Evolutionary conservation across 2,888 invertebrate species (phyloP).

Genomic region (Carcina quercana): DNA sequence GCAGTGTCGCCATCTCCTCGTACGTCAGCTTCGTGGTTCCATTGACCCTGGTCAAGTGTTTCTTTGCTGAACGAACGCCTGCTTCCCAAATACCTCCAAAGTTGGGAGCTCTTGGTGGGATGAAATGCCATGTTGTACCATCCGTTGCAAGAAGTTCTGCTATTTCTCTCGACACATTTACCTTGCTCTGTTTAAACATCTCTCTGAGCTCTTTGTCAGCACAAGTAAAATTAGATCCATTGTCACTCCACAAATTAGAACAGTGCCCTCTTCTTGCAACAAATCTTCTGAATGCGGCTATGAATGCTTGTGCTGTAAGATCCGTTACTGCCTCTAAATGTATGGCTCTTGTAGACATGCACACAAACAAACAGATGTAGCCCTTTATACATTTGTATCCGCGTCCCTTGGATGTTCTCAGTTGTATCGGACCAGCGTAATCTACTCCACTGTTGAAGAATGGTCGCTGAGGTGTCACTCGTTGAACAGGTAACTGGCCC

Average conservation of each 20-base stretch:
- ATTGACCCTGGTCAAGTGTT: slow-evolving; percentile 6
- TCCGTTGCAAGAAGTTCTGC: too few relatives aligned
- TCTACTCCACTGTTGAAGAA: slow-evolving; percentile 17
- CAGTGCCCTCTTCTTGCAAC: slow-evolving; percentile 15
- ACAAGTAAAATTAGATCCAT: slow-evolving; percentile 16
- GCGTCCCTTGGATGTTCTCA: slow-evolving; percentile 12
- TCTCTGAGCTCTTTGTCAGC: slow-evolving; percentile 3
- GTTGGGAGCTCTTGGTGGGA: slow-evolving; percentile 13
- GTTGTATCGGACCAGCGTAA: slow-evolving; percentile 16
- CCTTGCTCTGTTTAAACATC: too few relatives aligned
- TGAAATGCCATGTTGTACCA: slow-evolving; percentile 15
- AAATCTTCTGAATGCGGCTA: slow-evolving; percentile 20
- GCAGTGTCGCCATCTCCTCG: slow-evolving; percentile 14
- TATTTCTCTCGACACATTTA: too few relatives aligned
- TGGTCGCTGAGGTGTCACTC: slow-evolving; percentile 12
- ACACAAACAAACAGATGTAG: slow-evolving; percentile 11
- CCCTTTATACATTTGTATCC: slow-evolving; percentile 14
- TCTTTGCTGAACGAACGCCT: slow-evolving; percentile 2
- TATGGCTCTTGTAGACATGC: slow-evolving; percentile 21
- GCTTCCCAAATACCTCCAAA: slow-evolving; percentile 13
- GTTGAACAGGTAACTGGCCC: slow-evolving; percentile 15
- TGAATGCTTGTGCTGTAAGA: slow-evolving; percentile 22
- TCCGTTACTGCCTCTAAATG: slow-evolving; percentile 27
- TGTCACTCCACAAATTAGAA: slow-evolving; percentile 16
- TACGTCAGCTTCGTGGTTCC: slow-evolving; percentile 10